These are phyloP conservation scores for Olivierus martensii DNA, from an alignment of 1,140 invertebrate species.

Conservation along the genomic window DNA sequence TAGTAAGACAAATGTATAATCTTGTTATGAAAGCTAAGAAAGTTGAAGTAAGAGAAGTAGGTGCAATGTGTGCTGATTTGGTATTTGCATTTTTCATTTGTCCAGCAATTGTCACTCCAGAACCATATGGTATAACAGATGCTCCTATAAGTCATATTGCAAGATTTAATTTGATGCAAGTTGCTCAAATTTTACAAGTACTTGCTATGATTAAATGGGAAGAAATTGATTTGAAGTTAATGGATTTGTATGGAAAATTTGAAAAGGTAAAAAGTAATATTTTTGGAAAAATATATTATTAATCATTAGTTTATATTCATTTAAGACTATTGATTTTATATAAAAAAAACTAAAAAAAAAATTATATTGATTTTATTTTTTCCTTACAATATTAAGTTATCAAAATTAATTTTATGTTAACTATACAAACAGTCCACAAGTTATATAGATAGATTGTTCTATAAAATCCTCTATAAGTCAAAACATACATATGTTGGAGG, in stretches of 20 bases:
- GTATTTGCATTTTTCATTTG: slow-evolving; percentile 91
- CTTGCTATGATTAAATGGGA: slow-evolving; percentile 73
- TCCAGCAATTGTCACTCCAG: slow-evolving; percentile 90
- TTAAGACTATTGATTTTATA: too few species aligned
- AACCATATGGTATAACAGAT: slow-evolving; percentile 89
- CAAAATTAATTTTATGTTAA: too few species aligned
- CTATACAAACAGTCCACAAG: too few species aligned
- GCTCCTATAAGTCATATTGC: slow-evolving; percentile 70
- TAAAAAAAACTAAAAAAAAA: too few species aligned
- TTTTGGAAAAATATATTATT: too few species aligned
- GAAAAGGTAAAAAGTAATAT: slow-evolving; percentile 39
- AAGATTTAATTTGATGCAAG: slow-evolving; percentile 77
- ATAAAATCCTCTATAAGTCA: too few species aligned
- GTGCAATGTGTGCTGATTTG: slow-evolving; percentile 77
- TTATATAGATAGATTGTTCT: too few species aligned
- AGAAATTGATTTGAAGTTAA: slow-evolving; percentile 51
- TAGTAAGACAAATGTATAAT: slow-evolving; percentile 41
- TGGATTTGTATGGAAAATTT: slow-evolving; percentile 59
- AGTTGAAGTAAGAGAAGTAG: slow-evolving; percentile 37
- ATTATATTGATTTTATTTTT: too few species aligned
- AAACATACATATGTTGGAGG: too few species aligned
- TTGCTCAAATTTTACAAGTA: slow-evolving; percentile 75
- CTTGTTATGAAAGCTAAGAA: slow-evolving; percentile 30
- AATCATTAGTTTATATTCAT: too few species aligned
- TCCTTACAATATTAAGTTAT: too few species aligned